Percentiles rank a stretch among this genome's conserved stretches.
phyloP scores from a whole-genome alignment of 1,140 invertebrate genomes.

The Procambarus virginalis region DNA sequence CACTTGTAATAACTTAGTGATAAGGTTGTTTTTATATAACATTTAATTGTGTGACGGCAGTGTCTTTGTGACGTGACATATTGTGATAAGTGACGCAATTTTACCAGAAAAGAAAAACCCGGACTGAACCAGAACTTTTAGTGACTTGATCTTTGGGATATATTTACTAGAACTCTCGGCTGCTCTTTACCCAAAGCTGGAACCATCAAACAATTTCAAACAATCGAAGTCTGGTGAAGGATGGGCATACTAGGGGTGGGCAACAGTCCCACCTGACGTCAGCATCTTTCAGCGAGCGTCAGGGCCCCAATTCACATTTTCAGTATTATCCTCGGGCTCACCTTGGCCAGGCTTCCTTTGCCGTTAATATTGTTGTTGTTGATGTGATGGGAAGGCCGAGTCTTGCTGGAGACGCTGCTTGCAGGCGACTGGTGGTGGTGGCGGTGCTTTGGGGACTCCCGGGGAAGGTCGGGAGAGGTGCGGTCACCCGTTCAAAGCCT shows the following conservation, averaged over 20 bases:
- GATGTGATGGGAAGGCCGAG: too few species aligned
- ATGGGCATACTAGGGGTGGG: neutral
- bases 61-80: neutral
- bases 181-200: neutral
- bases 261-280: neutral
- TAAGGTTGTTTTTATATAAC: neutral
- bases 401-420: neutral
- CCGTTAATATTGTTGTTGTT: neutral
- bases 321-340: neutral
- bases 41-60: neutral
- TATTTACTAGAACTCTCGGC: neutral
- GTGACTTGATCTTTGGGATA: neutral
- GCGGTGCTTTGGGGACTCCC: slow-evolving; percentile 21
- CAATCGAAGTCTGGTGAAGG: too few species aligned
- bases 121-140: neutral
- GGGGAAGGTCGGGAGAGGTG: neutral
- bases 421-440: slow-evolving; percentile 12
- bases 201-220: too few species aligned
- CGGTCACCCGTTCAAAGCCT: too few species aligned
- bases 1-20: neutral
- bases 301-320: neutral
- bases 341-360: neutral
- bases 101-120: neutral
- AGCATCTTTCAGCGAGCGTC: neutral
- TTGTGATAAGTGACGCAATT: neutral